A percentile compares a stretch with the other conserved stretches of the same genome.
These are phyloP conservation scores for Cephus sareptanus DNA, from an alignment of 2,888 invertebrate genomes.

Conservation along the genomic window DNA sequence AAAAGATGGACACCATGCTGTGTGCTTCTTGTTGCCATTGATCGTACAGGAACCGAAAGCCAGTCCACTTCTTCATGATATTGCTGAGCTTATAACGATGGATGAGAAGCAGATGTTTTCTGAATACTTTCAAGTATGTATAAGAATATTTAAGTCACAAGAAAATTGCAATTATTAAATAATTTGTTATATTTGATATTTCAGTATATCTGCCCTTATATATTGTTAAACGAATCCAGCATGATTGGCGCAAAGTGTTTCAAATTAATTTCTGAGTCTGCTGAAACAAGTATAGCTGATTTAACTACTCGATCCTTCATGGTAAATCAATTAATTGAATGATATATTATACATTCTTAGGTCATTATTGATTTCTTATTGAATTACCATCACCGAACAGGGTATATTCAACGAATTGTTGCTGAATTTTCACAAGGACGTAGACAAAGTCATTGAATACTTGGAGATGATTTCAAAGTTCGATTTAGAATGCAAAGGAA, in stretches of 20 bases:
- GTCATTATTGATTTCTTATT: constrained; percentile 23
- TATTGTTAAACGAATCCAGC: constrained; percentile 74
- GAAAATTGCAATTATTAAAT: constrained; percentile 15
- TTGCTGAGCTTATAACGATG: constrained; percentile 71
- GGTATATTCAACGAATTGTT: constrained; percentile 75
- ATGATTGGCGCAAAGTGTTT: constrained; percentile 73
- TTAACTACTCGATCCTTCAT: constrained; percentile 75
- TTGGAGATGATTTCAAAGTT: constrained; percentile 72
- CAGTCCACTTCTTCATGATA: constrained; percentile 73
- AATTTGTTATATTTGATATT: constrained; percentile 58
- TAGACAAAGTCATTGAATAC: constrained; percentile 71
- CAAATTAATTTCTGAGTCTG: constrained; percentile 72
- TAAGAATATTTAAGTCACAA: neutral
- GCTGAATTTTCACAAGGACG: constrained; percentile 74
- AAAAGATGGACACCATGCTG: constrained; percentile 76
- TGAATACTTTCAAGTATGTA: constrained; percentile 67
- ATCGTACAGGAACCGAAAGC: constrained; percentile 70
- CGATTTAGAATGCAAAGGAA: constrained; percentile 67
- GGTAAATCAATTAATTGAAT: constrained; percentile 44
- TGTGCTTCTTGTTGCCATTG: constrained; percentile 74
- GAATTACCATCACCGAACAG: constrained; percentile 42
- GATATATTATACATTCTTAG: neutral
- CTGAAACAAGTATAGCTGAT: constrained; percentile 69
- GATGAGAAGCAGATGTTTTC: constrained; percentile 73
- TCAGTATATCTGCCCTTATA: constrained; percentile 77